A percentile compares a stretch with the other conserved stretches of the same genome.
These are phyloP conservation scores for Aphelinus certus DNA, from an alignment of 1,140 invertebrate species.

Conservation along the genomic window DNA sequence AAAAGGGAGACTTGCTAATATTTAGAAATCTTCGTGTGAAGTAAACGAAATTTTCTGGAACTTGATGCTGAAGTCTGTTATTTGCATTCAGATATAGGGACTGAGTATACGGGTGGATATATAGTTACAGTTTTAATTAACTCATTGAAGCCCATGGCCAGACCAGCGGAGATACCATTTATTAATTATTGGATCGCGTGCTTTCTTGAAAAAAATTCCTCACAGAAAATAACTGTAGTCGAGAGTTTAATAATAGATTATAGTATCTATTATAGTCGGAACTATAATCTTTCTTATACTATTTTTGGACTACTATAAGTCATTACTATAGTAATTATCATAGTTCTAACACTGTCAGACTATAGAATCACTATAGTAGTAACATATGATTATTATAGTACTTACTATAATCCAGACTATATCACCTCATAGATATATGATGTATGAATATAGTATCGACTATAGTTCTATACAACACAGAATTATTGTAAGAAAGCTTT, in stretches of 20 bases:
- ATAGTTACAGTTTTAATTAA: constrained; percentile 31
- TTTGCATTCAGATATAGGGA: constrained; percentile 37
- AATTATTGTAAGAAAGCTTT: constrained; percentile 15
- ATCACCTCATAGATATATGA: no score
- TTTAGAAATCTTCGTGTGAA: constrained; percentile 28
- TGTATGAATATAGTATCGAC: no score
- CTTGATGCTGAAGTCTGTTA: constrained; percentile 40
- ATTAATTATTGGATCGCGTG: no score
- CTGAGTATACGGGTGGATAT: constrained; percentile 5
- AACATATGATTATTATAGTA: no score
- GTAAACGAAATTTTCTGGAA: constrained; percentile 37
- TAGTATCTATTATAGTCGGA: no score
- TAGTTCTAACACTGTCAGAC: no score
- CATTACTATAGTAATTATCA: no score
- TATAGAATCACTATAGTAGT: no score
- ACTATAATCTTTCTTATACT: no score
- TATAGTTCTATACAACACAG: constrained; percentile 27
- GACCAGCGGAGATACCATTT: no score
- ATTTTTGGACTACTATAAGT: no score
- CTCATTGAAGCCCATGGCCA: constrained; percentile 27
- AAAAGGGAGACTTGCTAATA: constrained; percentile 37
- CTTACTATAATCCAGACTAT: no score
- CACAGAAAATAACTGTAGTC: constrained; percentile 36
- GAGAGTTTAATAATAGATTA: constrained; percentile 16
- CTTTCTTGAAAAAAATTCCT: constrained; percentile 29